phyloP scores from a whole-genome alignment of 1,140 invertebrate genomes.

The Gryon sp. region DNA sequence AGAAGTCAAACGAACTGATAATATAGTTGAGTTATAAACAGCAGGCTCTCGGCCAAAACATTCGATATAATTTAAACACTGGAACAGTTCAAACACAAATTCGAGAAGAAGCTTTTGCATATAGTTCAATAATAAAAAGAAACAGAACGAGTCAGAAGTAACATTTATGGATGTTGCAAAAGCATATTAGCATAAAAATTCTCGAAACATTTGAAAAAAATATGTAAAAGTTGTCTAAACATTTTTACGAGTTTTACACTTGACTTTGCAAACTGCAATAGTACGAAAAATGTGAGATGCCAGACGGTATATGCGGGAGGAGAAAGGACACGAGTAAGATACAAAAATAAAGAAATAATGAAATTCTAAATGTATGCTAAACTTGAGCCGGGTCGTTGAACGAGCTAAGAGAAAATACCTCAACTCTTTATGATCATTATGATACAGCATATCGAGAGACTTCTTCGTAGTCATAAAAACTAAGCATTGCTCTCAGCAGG shows the following conservation, averaged over 20 bases:
- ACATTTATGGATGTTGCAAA: too few relatives aligned
- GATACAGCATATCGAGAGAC: constrained; percentile 13
- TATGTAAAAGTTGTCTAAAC: too few relatives aligned
- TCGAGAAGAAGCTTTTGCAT: too few relatives aligned
- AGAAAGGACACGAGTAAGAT: neutral
- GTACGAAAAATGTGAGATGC: too few relatives aligned
- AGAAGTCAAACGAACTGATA: too few relatives aligned
- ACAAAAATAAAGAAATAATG: neutral
- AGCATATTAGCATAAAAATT: constrained; percentile 1
- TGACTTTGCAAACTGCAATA: too few relatives aligned
- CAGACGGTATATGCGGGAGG: too few relatives aligned
- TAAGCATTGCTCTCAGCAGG: too few relatives aligned
- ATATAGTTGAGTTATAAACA: neutral
- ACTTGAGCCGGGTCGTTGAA: constrained; percentile 3
- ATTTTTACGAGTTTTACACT: neutral
- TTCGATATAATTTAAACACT: constrained; percentile 1
- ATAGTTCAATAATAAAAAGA: too few relatives aligned
- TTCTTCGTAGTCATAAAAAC: too few relatives aligned
- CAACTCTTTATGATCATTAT: constrained; percentile 17
- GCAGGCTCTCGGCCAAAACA: constrained; percentile 1
- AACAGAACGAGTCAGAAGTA: too few relatives aligned
- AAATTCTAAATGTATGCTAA: constrained; percentile 6
- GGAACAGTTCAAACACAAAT: too few relatives aligned
- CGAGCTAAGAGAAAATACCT: constrained; percentile 5
- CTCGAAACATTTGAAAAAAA: neutral